Conservation (phyloP, 2,113 vertebrate species). For the Nibea albiflora region DNA sequence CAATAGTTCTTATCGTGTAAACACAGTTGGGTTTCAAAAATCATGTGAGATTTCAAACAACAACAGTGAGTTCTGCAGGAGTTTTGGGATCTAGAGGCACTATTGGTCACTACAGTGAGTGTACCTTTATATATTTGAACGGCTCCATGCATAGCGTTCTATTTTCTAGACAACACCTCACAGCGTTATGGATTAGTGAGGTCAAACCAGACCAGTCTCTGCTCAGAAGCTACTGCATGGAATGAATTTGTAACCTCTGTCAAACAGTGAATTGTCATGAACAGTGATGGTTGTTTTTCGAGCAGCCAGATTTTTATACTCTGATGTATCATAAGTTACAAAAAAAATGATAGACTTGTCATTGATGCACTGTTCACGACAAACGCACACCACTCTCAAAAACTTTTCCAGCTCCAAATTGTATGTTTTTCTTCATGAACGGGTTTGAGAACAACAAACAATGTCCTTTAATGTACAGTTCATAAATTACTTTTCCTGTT, state of each 20-base stretch:
- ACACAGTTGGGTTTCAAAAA: neutral
- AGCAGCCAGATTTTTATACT: slow-evolving; percentile 58
- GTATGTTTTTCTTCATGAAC: neutral
- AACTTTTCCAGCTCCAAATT: neutral
- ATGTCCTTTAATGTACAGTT: neutral
- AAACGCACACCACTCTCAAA: neutral
- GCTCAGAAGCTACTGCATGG: slow-evolving; percentile 21
- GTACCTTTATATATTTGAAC: slow-evolving; percentile 26
- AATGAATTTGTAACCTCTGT: slow-evolving; percentile 34
- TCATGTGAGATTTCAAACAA: neutral
- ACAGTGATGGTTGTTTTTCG: slow-evolving; percentile 43
- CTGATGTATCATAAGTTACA: slow-evolving; percentile 15
- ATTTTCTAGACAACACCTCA: slow-evolving; percentile 39
- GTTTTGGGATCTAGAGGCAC: neutral
- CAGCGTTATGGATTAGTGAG: neutral
- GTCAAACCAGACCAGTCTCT: slow-evolving; percentile 1
- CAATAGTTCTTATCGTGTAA: neutral
- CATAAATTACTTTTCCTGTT: slow-evolving; percentile 20
- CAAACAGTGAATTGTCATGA: slow-evolving; percentile 17
- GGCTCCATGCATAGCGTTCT: slow-evolving; percentile 12
- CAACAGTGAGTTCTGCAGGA: neutral
- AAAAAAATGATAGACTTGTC: neutral
- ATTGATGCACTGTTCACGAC: slow-evolving; percentile 23
- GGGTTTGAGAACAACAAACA: neutral
- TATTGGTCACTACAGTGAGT: slow-evolving; percentile 7